Conservation (phyloP, 1,140 invertebrate genomes). For the Marisa cornuarietis region DNA sequence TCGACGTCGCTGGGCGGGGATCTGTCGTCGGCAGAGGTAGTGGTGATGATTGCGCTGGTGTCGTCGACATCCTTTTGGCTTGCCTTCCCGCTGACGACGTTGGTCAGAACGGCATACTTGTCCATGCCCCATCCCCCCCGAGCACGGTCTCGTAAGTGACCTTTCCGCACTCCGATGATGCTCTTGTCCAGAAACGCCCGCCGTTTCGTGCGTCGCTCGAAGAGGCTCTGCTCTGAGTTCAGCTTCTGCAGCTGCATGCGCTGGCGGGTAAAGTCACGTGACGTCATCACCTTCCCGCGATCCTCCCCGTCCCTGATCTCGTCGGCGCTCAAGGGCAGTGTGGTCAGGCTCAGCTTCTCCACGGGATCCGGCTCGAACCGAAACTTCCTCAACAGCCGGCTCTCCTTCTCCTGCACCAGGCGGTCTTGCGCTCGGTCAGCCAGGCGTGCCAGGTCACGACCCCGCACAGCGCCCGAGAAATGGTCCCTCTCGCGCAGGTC, state of each 20-base stretch:
- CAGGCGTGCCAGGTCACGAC: constrained; percentile 13
- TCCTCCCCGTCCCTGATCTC: background rate
- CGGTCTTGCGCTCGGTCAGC: constrained; percentile 2
- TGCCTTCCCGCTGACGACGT: too few relatives aligned
- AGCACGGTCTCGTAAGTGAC: too few relatives aligned
- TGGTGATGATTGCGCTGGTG: too few relatives aligned
- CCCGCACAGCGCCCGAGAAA: constrained; percentile 13
- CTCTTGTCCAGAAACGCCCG: constrained; percentile 18
- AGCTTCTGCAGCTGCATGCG: constrained; percentile 17
- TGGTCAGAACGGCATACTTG: too few relatives aligned
- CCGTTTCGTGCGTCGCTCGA: background rate
- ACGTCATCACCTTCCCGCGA: background rate
- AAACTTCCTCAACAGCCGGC: constrained; percentile 11
- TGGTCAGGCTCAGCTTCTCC: constrained; percentile 17
- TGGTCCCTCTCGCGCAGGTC: constrained; percentile 13
- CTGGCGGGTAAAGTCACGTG: constrained; percentile 15
- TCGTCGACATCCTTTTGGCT: too few relatives aligned
- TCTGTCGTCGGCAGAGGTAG: too few relatives aligned
- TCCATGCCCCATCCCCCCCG: too few relatives aligned
- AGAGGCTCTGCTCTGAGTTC: constrained; percentile 7
- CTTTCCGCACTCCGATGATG: constrained; percentile 1
- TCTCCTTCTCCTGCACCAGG: constrained; percentile 20
- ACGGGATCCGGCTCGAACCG: constrained; percentile 25
- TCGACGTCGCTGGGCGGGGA: too few relatives aligned
- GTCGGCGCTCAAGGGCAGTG: background rate